These are phyloP conservation scores for Drosophila phalerata DNA, from an alignment of 2,888 invertebrate genomes.

Conservation along the genomic window DNA sequence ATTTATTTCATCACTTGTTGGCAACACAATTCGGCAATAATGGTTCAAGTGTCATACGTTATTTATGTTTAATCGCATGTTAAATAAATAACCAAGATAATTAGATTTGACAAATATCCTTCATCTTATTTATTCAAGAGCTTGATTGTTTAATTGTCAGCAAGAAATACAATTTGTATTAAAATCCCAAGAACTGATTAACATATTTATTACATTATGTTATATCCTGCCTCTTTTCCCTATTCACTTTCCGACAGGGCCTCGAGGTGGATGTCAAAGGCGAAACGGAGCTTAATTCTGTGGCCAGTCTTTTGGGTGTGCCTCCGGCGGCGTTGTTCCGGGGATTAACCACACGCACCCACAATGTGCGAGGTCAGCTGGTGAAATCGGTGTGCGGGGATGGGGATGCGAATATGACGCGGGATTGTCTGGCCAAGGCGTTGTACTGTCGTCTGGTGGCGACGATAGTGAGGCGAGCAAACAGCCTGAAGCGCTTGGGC, in stretches of 20 bases:
- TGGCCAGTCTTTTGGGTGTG: conserved; percentile 92
- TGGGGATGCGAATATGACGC: conserved; percentile 94
- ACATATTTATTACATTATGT: not conserved
- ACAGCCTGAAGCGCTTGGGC: conserved; percentile 93
- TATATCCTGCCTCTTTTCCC: not conserved
- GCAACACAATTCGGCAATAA: no score
- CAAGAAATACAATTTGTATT: not conserved
- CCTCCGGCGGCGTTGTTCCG: conserved; percentile 86
- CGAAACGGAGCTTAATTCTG: conserved; percentile 93
- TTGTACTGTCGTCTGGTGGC: conserved; percentile 97
- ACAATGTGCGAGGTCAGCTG: conserved; percentile 91
- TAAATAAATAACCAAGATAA: no score
- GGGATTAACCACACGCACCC: conserved; percentile 93
- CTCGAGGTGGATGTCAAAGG: conserved; percentile 92
- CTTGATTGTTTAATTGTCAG: not conserved
- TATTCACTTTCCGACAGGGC: conserved; percentile 82
- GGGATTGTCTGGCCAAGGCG: conserved; percentile 96
- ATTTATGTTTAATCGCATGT: no score
- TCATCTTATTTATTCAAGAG: conserved; percentile 1
- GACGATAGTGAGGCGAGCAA: conserved; percentile 96
- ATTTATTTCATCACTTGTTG: no score
- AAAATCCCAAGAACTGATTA: not conserved
- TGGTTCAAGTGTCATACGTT: no score
- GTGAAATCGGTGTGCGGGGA: conserved; percentile 93
- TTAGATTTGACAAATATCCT: not conserved